Evolutionary conservation across 2,797 vertebrate genomes (phyloP).

Genomic region (Sphaeramia orbicularis): DNA sequence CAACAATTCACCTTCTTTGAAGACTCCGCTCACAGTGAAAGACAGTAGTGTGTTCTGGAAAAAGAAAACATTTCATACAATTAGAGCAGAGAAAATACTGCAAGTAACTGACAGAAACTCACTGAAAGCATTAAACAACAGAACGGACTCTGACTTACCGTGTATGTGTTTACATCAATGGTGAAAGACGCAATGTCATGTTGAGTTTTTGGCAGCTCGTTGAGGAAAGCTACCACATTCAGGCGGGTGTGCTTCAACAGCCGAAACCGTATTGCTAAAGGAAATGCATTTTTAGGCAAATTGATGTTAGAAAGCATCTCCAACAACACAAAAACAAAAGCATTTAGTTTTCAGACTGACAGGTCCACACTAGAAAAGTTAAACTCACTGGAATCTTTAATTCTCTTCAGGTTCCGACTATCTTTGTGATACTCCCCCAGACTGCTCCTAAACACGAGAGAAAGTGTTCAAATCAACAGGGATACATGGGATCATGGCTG

Average conservation of each 20-base stretch:
- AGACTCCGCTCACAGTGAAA: conserved; percentile 92
- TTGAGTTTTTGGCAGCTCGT: conserved; percentile 92
- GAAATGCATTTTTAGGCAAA: conserved; percentile 6
- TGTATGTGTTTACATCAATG: conserved; percentile 91
- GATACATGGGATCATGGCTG: neutral
- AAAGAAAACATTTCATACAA: conserved; percentile 22
- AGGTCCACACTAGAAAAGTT: neutral
- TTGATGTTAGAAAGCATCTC: conserved; percentile 2
- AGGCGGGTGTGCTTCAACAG: conserved; percentile 91
- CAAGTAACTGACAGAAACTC: neutral
- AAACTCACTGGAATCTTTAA: conserved; percentile 91
- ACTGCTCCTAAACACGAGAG: conserved; percentile 80
- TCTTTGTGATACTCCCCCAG: conserved; percentile 91
- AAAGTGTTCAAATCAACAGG: neutral
- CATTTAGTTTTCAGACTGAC: neutral
- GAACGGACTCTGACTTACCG: conserved; percentile 77
- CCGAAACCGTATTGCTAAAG: conserved; percentile 86
- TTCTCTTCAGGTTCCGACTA: conserved; percentile 90
- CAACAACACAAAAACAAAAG: neutral
- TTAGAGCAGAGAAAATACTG: conserved; percentile 27
- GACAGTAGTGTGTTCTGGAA: conserved; percentile 89
- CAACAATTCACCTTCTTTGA: conserved; percentile 90
- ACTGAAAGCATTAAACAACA: neutral
- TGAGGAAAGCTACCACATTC: conserved; percentile 93
- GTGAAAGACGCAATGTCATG: conserved; percentile 91